Base-by-base conservation (phyloP, 2,113 vertebrate species). In the Semicossyphus pulcher region DNA sequence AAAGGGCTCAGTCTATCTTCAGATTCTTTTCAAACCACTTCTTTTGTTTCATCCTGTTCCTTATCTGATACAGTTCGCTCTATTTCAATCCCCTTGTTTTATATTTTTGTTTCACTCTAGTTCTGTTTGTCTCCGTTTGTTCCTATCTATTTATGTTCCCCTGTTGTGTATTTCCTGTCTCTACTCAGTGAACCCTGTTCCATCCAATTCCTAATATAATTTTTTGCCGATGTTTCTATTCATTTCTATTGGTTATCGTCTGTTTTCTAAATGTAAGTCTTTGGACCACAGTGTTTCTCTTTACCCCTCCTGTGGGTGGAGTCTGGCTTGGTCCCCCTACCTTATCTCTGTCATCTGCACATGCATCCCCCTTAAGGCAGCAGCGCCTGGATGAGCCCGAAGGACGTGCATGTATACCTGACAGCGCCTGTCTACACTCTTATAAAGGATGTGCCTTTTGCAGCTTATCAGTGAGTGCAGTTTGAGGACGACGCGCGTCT, bases 291-390 rank as follows among this genome's bases (percentile, higher is more conserved):
- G 86, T 69, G 73, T 81, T 67, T 62, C 79, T 85, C 74, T 59
- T 21, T 26, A 52, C 73, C 82, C 66, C 26, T 66, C 49, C 44
- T 78, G 74, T 79, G 84, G 86, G 80, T 60, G 60, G 83, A 89
- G 85, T 62, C 54, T 80, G 62, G 66, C 85, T 85, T 85, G 84
- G 85, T 86, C 75, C 62, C n/a, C 5, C 45, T 44, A 57, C 74
- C 45, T 59, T 85, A 72, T 79, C 53, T 69, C 81, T 86, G 86
- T 90, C 86, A 88, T 84, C 56, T 90, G 80, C 81, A 86, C 86
- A 86, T 86, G 83, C 86, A 75, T 59, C 21, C 42, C 42, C 1
- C 41, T 6, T n/a, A 4, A 31, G 42, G 62, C 54, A 47, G 28
- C 59, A 20, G 29, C 2, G 39, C 41, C 62, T 71, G 56, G 59